A percentile compares a stretch with the other conserved stretches of the same genome.
Conservation (phyloP, 2,888 invertebrate species). For the Sympetrum striolatum region DNA sequence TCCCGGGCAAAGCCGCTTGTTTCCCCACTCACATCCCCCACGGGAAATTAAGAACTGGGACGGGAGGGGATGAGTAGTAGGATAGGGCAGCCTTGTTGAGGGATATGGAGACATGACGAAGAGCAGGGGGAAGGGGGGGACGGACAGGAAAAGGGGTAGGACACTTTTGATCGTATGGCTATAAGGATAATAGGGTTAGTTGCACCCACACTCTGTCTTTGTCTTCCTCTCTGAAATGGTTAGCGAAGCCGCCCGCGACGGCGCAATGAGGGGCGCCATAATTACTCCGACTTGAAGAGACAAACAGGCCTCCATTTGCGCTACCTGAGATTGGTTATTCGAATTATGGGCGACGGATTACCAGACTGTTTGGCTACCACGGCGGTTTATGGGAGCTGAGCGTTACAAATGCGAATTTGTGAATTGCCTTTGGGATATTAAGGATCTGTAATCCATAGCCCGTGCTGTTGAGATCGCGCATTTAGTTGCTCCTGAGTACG, state of each 20-base stretch:
- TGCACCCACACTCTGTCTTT: background rate
- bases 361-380: background rate
- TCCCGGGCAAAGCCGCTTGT: slow-evolving; percentile 42
- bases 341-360: background rate
- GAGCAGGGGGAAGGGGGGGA: background rate
- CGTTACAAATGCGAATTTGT: background rate
- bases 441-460: background rate
- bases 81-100: slow-evolving; percentile 13
- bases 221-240: background rate
- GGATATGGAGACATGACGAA: background rate
- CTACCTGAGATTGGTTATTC: background rate
- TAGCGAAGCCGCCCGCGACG: background rate
- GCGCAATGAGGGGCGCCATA: background rate
- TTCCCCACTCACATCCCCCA: slow-evolving; percentile 39
- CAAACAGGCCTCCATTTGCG: background rate
- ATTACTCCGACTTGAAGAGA: background rate
- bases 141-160: background rate
- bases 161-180: slow-evolving; percentile 24
- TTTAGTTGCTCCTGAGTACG: no score
- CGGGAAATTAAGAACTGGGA: slow-evolving; percentile 37
- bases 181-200: slow-evolving; percentile 31
- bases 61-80: background rate
- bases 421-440: background rate
- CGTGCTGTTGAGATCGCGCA: background rate
- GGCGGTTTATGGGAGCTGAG: background rate